These are phyloP conservation scores for Monoplex corrugatus DNA, from an alignment of 2,888 invertebrate genomes.

Conservation along the genomic window DNA sequence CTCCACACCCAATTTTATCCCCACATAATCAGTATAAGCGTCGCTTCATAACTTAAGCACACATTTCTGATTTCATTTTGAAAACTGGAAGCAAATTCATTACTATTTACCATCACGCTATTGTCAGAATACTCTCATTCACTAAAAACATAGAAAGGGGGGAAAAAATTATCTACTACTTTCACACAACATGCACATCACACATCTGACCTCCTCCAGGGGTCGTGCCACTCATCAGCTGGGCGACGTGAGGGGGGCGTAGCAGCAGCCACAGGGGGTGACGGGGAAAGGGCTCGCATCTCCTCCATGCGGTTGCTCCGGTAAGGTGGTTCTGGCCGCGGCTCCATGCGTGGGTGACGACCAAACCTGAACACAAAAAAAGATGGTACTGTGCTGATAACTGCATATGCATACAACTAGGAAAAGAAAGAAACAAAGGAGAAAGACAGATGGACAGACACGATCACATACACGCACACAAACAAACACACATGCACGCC, in stretches of 20 bases:
- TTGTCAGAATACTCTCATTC: background rate
- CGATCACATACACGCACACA: too few species aligned
- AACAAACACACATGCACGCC: too few species aligned
- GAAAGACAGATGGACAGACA: background rate
- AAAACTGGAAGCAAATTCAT: background rate
- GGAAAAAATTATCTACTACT: background rate
- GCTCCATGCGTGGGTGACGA: slow-evolving; percentile 55
- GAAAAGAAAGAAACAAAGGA: background rate
- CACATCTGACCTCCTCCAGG: slow-evolving; percentile 85
- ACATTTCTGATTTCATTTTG: too few species aligned
- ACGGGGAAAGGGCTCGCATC: slow-evolving; percentile 30
- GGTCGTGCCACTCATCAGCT: slow-evolving; percentile 95
- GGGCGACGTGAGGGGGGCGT: slow-evolving; percentile 51
- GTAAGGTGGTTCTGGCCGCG: slow-evolving; percentile 45
- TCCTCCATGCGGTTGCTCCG: slow-evolving; percentile 48
- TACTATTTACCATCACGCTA: background rate
- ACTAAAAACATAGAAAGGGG: background rate
- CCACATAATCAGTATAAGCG: background rate
- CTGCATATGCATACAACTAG: background rate
- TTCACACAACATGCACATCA: background rate
- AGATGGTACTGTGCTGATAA: too few species aligned
- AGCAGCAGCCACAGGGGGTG: slow-evolving; percentile 29
- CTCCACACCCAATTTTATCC: background rate
- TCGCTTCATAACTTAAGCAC: background rate
- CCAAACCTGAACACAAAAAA: slow-evolving; percentile 58